Evolutionary conservation across 2,888 invertebrate species (phyloP), one percentile per base, ranked within the genome.

Genomic region (Dryomyza anilis): DNA sequence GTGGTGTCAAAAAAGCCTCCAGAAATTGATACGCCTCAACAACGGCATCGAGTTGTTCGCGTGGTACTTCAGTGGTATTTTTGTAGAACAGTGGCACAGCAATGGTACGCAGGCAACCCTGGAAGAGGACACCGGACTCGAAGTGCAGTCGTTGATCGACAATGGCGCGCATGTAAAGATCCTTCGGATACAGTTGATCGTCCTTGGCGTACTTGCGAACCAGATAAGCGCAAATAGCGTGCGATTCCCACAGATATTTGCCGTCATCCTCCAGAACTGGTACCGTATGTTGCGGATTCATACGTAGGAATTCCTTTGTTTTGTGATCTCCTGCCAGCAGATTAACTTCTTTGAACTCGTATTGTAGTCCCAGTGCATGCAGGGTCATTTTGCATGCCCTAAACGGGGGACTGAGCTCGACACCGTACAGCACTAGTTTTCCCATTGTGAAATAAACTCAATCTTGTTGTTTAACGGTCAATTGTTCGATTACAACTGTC

Each of bases 71-170:
- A 1, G 67, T 69, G 25, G 72, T 66, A n/a, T 76, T 74, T n/a
- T 66, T 61, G 29, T 70, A 71, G 52, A 80, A 72, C 14, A 81
- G 1, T 0, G 79, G 76, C 5, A 61, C 52, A 0, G 76, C 72
- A 21, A 78, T 76, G 21, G 73, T 73, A 1, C 78, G 72, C 2
- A 83, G 33, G 8, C 74, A 74, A 10, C 76, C 73, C 12, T 76
- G 71, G 63, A 81, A 83, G 6, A 82, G 57, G 1, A 79, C 76
- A 30, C 80, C 79, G 3, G 78, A 72, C 23, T 83, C 83, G 61
- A 81, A 83, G 70, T 81, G 78, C 46, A 83, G 61, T 0, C 83
- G 76, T 43, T 83, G 81, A 73, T 83, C 80, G 1, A 82, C 78
- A 3, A 78, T 48, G 3, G 83, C 82, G 6, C 82, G 77, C 45